A percentile compares a stretch with the other conserved stretches of the same genome.
These are phyloP conservation scores for Brachionichthys hirsutus DNA, from an alignment of 2,113 vertebrate genomes.

Conservation along the genomic window DNA sequence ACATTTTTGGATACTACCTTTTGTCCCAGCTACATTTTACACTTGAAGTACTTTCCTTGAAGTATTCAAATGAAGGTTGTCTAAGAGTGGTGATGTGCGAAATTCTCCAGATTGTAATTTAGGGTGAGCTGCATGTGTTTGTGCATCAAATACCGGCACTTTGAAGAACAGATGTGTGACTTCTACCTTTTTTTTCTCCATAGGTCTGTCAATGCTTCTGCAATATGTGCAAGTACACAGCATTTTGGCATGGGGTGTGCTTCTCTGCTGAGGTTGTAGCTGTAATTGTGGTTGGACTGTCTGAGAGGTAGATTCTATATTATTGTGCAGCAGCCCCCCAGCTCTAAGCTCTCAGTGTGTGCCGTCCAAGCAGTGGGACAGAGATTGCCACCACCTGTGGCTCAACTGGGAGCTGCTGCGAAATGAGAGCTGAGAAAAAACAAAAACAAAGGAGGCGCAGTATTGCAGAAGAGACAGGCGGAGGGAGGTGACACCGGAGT, in stretches of 20 bases:
- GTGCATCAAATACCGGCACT: not conserved
- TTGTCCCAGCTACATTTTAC: too few species aligned
- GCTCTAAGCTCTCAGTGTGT: slow-evolving; percentile 43
- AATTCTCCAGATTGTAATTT: not conserved
- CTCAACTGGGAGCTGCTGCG: slow-evolving; percentile 59
- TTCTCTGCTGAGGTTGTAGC: slow-evolving; percentile 2
- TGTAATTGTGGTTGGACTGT: slow-evolving; percentile 25
- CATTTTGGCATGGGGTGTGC: not conserved
- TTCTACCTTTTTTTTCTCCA: too few species aligned
- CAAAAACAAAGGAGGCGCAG: slow-evolving; percentile 1
- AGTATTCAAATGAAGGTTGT: not conserved
- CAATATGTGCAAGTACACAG: too few species aligned
- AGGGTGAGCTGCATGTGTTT: slow-evolving; percentile 9
- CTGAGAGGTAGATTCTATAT: slow-evolving; percentile 55
- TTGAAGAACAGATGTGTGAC: not conserved
- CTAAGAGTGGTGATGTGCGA: not conserved
- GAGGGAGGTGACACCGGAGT: slow-evolving; percentile 61
- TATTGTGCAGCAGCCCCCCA: slow-evolving; percentile 52
- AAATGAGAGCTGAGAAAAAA: slow-evolving; percentile 38
- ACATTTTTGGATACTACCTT: too few species aligned
- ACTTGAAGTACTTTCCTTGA: too few species aligned
- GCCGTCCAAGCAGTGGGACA: slow-evolving; percentile 48
- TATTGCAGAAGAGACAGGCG: slow-evolving; percentile 40
- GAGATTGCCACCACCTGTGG: slow-evolving; percentile 72
- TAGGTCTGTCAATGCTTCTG: too few species aligned